Evolutionary conservation across 2,113 vertebrate genomes (phyloP).

Genomic region (Hippoglossus stenolepis): DNA sequence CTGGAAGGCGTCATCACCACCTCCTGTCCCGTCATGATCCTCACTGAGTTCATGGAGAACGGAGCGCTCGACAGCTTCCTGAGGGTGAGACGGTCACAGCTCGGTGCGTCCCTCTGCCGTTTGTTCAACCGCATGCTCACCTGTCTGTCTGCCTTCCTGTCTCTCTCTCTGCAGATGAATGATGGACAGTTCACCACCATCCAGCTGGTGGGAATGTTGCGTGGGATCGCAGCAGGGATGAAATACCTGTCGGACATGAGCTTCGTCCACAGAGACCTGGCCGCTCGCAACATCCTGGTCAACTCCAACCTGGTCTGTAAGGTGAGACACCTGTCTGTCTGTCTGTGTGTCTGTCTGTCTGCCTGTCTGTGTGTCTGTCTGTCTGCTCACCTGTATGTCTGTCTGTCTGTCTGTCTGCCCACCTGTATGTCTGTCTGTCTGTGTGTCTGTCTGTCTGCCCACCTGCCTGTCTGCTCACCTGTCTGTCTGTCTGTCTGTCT

Average conservation of each 20-base stretch:
- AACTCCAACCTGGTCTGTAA: conserved; percentile 73
- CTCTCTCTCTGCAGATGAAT: conserved; percentile 58
- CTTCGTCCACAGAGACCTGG: conserved; percentile 75
- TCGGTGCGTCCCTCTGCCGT: background rate
- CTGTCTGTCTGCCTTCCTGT: background rate
- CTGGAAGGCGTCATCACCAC: conserved; percentile 76
- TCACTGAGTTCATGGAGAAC: conserved; percentile 79
- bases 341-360: background rate
- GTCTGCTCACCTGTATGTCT: background rate
- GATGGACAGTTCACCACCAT: conserved; percentile 75
- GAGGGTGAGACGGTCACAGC: conserved; percentile 58
- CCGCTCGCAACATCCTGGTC: conserved; percentile 74
- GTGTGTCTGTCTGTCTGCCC: too few relatives aligned
- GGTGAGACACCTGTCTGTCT: conserved; percentile 44
- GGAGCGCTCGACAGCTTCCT: conserved; percentile 76
- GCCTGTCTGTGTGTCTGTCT: background rate
- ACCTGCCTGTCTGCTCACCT: background rate
- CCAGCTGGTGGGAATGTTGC: conserved; percentile 75
- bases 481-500: background rate
- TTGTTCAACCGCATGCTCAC: background rate
- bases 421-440: background rate
- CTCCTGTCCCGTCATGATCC: conserved; percentile 77
- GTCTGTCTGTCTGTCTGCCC: background rate
- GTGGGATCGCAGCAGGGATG: conserved; percentile 69
- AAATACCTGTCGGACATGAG: conserved; percentile 74